Evolutionary conservation across 2,888 invertebrate genomes (phyloP).

Genomic region (Mesodorylaimus sp.): DNA sequence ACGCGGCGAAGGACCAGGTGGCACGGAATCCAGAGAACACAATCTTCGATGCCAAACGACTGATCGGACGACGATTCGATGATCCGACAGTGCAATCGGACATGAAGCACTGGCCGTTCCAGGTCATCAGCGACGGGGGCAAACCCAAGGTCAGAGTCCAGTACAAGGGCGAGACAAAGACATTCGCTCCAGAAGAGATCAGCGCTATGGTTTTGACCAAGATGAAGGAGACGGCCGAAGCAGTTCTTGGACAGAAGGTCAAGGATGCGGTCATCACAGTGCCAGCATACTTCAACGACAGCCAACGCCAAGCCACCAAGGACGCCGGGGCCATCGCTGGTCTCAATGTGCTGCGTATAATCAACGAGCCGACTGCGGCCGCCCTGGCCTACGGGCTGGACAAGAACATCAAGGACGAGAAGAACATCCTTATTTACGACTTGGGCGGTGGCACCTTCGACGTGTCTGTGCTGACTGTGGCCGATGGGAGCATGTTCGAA

Average conservation of each 20-base stretch:
- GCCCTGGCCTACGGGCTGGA: conserved; percentile 40
- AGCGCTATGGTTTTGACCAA: conserved; percentile 22
- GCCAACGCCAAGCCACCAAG: too few species aligned
- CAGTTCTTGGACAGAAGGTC: conserved; percentile 49
- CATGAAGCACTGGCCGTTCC: conserved; percentile 33
- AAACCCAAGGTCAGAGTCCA: conserved; percentile 46
- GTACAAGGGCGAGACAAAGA: conserved; percentile 70
- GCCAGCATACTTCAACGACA: too few species aligned
- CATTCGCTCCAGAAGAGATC: conserved; percentile 32
- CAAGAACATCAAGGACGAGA: conserved; percentile 38
- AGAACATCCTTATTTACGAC: too few species aligned
- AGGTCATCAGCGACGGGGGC: conserved; percentile 26
- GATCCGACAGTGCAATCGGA: conserved; percentile 32
- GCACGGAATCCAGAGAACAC: conserved; percentile 65
- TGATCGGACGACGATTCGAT: conserved; percentile 37
- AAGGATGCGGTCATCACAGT: conserved; percentile 71
- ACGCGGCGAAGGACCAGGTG: conserved; percentile 37
- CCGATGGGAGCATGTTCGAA: conserved; percentile 71
- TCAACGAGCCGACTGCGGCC: conserved; percentile 52
- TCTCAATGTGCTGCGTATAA: too few species aligned
- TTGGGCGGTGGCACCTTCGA: too few species aligned
- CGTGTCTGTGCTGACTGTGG: too few species aligned
- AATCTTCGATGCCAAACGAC: conserved; percentile 30
- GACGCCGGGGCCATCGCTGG: too few species aligned
- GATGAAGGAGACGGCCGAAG: too few species aligned